Evolutionary conservation across 2,113 vertebrate species (phyloP), one percentile per base, ranked within the genome.

Genomic region (Neotragus moschatus): DNA sequence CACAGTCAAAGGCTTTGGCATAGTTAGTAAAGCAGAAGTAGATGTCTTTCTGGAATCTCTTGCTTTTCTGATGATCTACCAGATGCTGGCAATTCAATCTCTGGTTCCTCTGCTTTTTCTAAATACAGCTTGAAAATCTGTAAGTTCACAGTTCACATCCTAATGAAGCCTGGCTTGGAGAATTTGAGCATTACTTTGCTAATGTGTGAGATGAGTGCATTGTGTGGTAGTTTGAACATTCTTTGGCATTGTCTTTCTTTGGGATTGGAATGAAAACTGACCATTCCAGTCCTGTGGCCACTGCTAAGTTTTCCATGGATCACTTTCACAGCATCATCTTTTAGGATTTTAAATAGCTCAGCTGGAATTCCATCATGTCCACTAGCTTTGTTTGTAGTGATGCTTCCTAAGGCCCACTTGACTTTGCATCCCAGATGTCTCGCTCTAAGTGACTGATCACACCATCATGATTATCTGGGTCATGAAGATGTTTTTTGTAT

Each of bases 31-130:
- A 66, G 16, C 63, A n/a, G 8, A 19, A 19, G 8, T 66, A n/a
- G 16, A 10, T 19, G 30, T n/a, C 19, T 66, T 9, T 63, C 33
- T n/a, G 61, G 61, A 66, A 66, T 19, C 16, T 66, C 1, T 66
- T n/a, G 33, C 8, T 66, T 66, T 61, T 66, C 33, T 9, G 1
- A 66, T 66, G 15, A 66, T n/a, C 16, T 8, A 66, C 33, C 1
- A 0, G 16, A n/a, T n/a, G 61, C 33, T 66, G 3, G 33, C 61
- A n/a, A 66, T 66, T 19, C 1, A 4, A 17, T 66, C 61, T 66
- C 61, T 5, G 33, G 33, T 66, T 66, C 61, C 16, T 66, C 33
- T n/a, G 30, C 33, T 17, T 66, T 63, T 66, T 19, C 16, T n/a
- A 66, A 66, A 66, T n/a, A 4, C 61, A 66, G 7, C 16, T 66